Evolutionary conservation across 1,140 invertebrate genomes (phyloP).

Genomic region (Episyrphus balteatus): DNA sequence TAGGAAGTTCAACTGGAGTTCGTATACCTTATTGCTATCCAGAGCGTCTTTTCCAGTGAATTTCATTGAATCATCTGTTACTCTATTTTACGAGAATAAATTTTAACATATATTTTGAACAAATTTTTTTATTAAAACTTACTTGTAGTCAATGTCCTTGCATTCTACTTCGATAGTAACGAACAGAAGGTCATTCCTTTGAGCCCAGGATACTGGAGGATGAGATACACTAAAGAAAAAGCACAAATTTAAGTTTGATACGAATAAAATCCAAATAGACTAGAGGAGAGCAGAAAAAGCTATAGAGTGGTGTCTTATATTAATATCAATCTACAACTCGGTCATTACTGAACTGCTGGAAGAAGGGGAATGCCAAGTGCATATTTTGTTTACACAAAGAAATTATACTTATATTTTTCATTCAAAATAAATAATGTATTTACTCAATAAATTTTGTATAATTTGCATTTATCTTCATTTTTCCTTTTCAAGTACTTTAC

Average conservation of each 20-base stretch:
- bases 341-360: no score
- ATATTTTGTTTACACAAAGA: no score
- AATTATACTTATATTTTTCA: no score
- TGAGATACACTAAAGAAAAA: conserved; percentile 41
- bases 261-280: not conserved
- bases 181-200: conserved; percentile 66
- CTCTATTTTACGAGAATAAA: conserved; percentile 31
- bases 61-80: conserved; percentile 67
- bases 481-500: no score
- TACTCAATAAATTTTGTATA: no score
- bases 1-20: conserved; percentile 73
- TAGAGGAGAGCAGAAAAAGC: no score
- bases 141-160: conserved; percentile 70
- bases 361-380: no score
- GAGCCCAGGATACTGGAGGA: conserved; percentile 85
- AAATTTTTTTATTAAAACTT: conserved; percentile 12
- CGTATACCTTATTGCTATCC: conserved; percentile 73
- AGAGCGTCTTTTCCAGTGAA: conserved; percentile 74
- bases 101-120: not conserved
- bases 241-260: not conserved
- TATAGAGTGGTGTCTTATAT: no score
- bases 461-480: no score
- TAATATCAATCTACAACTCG: no score
- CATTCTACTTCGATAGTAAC: conserved; percentile 84
- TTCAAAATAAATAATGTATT: no score